A percentile compares a stretch with the other conserved stretches of the same genome.
Conservation (phyloP, 2,113 vertebrate genomes). For the Andinoacara biseriatus region DNA sequence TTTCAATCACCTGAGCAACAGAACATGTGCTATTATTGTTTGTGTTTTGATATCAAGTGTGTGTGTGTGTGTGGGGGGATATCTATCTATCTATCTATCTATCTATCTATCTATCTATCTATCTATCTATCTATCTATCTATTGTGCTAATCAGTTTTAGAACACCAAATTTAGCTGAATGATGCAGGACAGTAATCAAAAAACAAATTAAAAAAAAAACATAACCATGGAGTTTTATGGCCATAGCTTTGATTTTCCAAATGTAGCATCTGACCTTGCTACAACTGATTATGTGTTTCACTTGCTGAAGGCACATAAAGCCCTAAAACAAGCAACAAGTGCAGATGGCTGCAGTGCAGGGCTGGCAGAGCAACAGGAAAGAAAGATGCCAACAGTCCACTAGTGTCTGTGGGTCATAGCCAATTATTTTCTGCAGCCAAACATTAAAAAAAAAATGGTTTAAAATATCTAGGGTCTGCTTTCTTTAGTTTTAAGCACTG, state of each 20-base stretch:
- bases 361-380: constrained; percentile 29
- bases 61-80: too few species aligned
- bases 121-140: neutral
- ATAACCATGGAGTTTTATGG: neutral
- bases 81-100: too few species aligned
- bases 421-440: neutral
- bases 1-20: constrained; percentile 36
- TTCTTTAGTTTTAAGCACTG: neutral
- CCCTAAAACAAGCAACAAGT: constrained; percentile 27
- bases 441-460: neutral
- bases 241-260: constrained; percentile 2
- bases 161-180: too few species aligned
- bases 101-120: neutral
- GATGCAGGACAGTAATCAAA: neutral
- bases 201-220: neutral
- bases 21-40: constrained; percentile 39
- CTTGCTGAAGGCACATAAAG: constrained; percentile 19
- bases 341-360: constrained; percentile 39
- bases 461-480: neutral
- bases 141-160: neutral
- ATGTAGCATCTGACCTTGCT: neutral
- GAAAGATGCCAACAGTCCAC: constrained; percentile 7
- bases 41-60: constrained; percentile 39
- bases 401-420: neutral
- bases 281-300: constrained; percentile 25